These are phyloP conservation scores for Microtus richardsoni DNA, from an alignment of 2,113 vertebrate species.

Conservation along the genomic window DNA sequence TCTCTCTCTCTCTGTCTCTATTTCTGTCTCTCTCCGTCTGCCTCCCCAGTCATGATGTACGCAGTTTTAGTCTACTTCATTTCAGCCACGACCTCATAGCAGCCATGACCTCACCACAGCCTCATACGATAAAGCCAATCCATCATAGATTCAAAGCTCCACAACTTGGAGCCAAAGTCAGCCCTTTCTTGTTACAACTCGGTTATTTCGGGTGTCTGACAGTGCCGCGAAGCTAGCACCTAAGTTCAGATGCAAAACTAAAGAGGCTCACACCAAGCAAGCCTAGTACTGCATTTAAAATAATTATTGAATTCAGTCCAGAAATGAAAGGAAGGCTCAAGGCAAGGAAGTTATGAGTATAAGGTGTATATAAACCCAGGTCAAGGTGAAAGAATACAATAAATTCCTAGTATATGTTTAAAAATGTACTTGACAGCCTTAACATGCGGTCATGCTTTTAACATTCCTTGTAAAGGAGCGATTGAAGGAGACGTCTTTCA, in stretches of 20 bases:
- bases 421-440: not conserved
- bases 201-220: not conserved
- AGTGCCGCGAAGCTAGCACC: not conserved
- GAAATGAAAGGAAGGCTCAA: not conserved
- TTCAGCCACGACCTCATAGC: not conserved
- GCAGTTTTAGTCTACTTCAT: not conserved
- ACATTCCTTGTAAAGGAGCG: conserved; percentile 17
- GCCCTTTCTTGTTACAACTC: not conserved
- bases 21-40: not conserved
- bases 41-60: not conserved
- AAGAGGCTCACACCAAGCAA: not conserved
- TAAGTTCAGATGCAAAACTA: not conserved
- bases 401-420: not conserved
- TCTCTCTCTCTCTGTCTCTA: not conserved
- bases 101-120: not conserved
- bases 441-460: not conserved
- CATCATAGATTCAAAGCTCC: not conserved
- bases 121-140: not conserved
- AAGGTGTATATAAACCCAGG: not conserved
- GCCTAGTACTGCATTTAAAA: not conserved
- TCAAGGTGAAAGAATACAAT: not conserved
- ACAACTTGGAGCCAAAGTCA: not conserved
- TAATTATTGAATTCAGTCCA: not conserved
- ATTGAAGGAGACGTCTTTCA: not conserved
- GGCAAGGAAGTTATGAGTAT: not conserved